Percentiles rank a stretch among this genome's conserved stretches.
phyloP scores from a whole-genome alignment of 2,113 vertebrate genomes.

The Ranitomeya imitator region DNA sequence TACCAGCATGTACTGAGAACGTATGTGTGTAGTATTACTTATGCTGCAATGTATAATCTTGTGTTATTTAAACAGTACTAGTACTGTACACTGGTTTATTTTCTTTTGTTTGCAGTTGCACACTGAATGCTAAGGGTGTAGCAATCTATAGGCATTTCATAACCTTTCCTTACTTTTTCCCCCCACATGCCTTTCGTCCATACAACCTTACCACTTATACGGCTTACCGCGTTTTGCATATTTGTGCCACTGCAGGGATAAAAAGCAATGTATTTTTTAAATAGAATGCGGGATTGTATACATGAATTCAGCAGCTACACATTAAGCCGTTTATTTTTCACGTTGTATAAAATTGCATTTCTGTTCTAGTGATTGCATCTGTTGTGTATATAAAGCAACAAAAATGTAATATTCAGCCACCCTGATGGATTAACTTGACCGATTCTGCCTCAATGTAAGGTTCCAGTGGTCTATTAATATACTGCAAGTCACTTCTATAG shows the following conservation, averaged over 20 bases:
- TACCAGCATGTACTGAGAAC: conserved; percentile 83
- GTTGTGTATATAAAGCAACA: not conserved
- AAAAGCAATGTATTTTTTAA: not conserved
- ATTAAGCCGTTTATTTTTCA: not conserved
- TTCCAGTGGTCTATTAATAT: too few species aligned
- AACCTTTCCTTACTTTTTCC: conserved; percentile 33
- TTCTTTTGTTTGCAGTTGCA: conserved; percentile 81
- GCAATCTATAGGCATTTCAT: conserved; percentile 71
- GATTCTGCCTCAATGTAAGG: not conserved
- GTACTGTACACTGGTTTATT: conserved; percentile 88
- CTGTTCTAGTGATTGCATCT: not conserved
- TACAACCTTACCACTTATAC: conserved; percentile 11
- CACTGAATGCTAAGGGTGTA: conserved; percentile 79
- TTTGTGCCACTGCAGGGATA: conserved; percentile 31
- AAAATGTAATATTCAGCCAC: not conserved
- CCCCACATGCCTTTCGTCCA: not conserved
- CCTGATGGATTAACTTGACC: not conserved
- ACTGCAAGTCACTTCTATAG: too few species aligned
- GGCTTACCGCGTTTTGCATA: not conserved
- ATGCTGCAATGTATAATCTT: conserved; percentile 86
- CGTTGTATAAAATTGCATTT: not conserved
- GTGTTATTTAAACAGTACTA: conserved; percentile 92
- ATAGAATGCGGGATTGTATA: not conserved
- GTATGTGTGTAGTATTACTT: conserved; percentile 82
- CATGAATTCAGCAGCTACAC: not conserved